Percentiles rank a stretch among this genome's conserved stretches.
phyloP scores from a whole-genome alignment of 2,888 invertebrate genomes.

The Plemyria rubiginata region DNA sequence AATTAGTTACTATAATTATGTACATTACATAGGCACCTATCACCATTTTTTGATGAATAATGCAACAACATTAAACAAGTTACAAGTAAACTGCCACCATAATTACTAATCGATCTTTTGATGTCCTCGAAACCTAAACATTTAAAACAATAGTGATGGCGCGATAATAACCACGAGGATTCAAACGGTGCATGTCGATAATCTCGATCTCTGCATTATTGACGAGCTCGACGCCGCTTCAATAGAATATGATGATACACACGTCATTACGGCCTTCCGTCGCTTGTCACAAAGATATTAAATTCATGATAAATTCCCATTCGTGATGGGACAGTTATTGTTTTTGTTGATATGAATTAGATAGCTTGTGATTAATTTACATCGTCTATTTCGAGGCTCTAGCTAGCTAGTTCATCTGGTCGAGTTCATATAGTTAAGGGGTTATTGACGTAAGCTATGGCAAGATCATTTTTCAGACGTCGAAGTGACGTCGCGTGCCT shows the following conservation, averaged over 20 bases:
- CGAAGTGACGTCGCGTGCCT: slow-evolving; percentile 65
- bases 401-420: slow-evolving; percentile 12
- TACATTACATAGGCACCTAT: slow-evolving; percentile 32
- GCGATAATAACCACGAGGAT: slow-evolving; percentile 69
- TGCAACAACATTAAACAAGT: neutral
- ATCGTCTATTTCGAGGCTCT: slow-evolving; percentile 25
- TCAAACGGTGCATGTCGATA: slow-evolving; percentile 79
- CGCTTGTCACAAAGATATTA: slow-evolving; percentile 68
- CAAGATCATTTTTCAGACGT: slow-evolving; percentile 49
- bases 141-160: slow-evolving; percentile 77
- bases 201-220: slow-evolving; percentile 79
- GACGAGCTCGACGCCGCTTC: slow-evolving; percentile 65
- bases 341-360: slow-evolving; percentile 58
- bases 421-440: slow-evolving; percentile 38
- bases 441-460: slow-evolving; percentile 39
- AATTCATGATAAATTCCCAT: slow-evolving; percentile 67
- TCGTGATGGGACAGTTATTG: slow-evolving; percentile 66
- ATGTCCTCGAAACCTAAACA: slow-evolving; percentile 66
- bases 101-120: slow-evolving; percentile 66
- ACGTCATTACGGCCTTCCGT: slow-evolving; percentile 70
- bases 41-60: slow-evolving; percentile 25
- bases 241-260: slow-evolving; percentile 78
- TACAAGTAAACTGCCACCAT: slow-evolving; percentile 48
- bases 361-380: slow-evolving; percentile 44
- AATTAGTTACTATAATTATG: slow-evolving; percentile 5